Percentiles rank a stretch among this genome's conserved stretches.
Evolutionary conservation across 2,888 invertebrate species (phyloP).

Genomic region (Volucella inanis): DNA sequence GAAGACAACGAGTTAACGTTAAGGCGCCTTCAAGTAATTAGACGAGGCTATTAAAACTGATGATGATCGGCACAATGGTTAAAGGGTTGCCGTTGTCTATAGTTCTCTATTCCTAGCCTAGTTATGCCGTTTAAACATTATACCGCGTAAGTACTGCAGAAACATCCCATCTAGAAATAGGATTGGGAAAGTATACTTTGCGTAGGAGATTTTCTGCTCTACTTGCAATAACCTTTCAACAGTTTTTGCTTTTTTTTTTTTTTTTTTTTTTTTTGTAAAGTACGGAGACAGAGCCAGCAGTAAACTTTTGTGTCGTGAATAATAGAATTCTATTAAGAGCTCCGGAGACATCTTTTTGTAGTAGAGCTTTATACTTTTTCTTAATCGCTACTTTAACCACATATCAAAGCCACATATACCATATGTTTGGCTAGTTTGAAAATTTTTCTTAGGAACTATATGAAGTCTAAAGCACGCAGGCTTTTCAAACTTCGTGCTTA

Average conservation of each 20-base stretch:
- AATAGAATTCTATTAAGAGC: background rate
- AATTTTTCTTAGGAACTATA: too few species aligned
- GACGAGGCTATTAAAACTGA: slow-evolving; percentile 70
- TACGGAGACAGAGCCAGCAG: slow-evolving; percentile 39
- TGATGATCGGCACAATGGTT: slow-evolving; percentile 60
- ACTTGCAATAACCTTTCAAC: background rate
- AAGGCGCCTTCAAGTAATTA: slow-evolving; percentile 72
- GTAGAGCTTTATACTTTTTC: too few species aligned
- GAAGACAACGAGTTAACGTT: slow-evolving; percentile 60
- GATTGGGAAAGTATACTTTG: slow-evolving; percentile 47
- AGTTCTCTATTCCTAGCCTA: slow-evolving; percentile 21
- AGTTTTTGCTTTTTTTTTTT: too few species aligned
- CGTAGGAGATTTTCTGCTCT: slow-evolving; percentile 53
- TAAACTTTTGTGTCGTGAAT: slow-evolving; percentile 48
- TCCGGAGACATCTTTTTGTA: too few species aligned
- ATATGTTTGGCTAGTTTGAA: too few species aligned
- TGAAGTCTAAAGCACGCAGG: too few species aligned
- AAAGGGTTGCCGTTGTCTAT: slow-evolving; percentile 50
- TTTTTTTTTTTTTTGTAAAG: slow-evolving; percentile 20
- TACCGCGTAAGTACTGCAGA: slow-evolving; percentile 40
- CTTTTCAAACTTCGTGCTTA: too few species aligned
- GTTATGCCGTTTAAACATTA: slow-evolving; percentile 5
- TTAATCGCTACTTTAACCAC: too few species aligned
- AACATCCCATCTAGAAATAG: too few species aligned
- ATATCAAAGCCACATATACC: too few species aligned